Conservation (phyloP, 2,797 vertebrate species). For the Smutsia gigantea region DNA sequence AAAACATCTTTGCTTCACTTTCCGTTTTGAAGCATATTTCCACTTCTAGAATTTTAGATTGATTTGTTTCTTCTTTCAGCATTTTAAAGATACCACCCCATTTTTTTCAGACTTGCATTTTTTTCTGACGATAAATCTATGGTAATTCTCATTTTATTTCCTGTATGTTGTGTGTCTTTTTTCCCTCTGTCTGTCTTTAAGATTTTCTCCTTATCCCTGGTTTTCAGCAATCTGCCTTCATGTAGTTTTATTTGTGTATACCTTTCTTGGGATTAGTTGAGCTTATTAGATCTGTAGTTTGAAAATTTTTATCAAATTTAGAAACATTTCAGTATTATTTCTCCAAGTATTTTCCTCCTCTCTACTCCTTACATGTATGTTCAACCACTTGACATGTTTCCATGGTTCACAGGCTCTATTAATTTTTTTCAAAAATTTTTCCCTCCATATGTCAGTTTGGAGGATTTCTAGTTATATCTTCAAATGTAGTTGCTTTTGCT, state of each 20-base stretch:
- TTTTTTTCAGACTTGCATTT: background rate
- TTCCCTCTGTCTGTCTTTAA: background rate
- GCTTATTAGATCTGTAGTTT: background rate
- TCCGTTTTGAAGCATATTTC: background rate
- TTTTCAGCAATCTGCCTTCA: background rate
- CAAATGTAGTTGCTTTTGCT: background rate
- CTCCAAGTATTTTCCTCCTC: background rate
- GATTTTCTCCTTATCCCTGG: background rate
- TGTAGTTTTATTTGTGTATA: background rate
- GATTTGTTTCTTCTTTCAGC: background rate
- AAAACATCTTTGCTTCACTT: conserved; percentile 3
- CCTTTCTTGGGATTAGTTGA: background rate
- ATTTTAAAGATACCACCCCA: background rate
- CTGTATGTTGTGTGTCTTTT: background rate
- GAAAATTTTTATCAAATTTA: background rate
- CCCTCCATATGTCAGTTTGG: background rate
- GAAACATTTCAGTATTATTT: background rate
- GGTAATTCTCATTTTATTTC: background rate
- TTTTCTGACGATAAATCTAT: background rate
- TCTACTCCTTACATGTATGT: background rate
- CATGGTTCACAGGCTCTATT: background rate
- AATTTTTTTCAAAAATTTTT: background rate
- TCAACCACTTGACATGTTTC: background rate
- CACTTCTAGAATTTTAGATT: background rate
- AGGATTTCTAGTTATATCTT: background rate